Percentiles rank a stretch among this genome's conserved stretches.
phyloP scores from a whole-genome alignment of 2,797 vertebrate genomes.

The Eulemur mongoz region DNA sequence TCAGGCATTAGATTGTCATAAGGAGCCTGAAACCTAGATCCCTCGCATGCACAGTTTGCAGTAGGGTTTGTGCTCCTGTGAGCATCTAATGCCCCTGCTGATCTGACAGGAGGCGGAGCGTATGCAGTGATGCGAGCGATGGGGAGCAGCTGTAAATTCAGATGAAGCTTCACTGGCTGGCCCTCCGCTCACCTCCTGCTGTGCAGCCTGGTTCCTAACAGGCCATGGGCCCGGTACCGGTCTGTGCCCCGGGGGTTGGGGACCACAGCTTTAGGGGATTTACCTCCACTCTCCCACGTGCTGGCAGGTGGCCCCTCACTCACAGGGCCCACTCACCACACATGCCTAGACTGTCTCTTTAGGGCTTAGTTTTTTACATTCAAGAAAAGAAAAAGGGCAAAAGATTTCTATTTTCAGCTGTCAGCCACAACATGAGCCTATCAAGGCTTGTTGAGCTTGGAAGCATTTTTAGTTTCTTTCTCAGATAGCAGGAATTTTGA shows the following conservation, averaged over 20 bases:
- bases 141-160: too few relatives aligned
- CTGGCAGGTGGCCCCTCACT: not conserved
- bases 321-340: not conserved
- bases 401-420: constrained; percentile 28
- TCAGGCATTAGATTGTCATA: too few relatives aligned
- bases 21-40: too few relatives aligned
- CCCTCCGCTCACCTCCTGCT: too few relatives aligned
- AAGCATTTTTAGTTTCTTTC: constrained; percentile 24
- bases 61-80: too few relatives aligned
- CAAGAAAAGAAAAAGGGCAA: not conserved
- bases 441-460: not conserved
- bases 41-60: too few relatives aligned
- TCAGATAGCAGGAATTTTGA: constrained; percentile 41
- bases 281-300: not conserved
- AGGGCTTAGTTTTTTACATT: not conserved
- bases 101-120: too few relatives aligned
- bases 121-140: too few relatives aligned
- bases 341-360: not conserved
- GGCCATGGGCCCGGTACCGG: too few relatives aligned
- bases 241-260: rapidly evolving
- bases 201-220: too few relatives aligned
- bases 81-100: too few relatives aligned
- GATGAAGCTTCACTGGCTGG: too few relatives aligned
- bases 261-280: not conserved
- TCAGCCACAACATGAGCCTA: not conserved